A percentile compares a stretch with the other conserved stretches of the same genome.
phyloP scores from a whole-genome alignment of 2,113 vertebrate genomes.

The Ancistrus triradiatus region DNA sequence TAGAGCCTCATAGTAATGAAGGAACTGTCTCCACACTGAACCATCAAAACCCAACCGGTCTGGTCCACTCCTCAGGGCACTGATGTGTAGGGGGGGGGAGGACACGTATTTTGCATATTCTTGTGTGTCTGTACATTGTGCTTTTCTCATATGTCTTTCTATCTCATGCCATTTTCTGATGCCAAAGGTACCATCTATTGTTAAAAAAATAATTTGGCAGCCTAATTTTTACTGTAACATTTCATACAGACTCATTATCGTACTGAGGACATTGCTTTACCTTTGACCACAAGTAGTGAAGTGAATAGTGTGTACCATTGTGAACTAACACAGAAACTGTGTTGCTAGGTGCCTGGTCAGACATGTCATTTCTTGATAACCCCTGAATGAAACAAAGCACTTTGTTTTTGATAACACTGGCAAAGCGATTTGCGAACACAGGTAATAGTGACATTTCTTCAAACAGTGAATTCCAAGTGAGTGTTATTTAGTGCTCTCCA shows the following conservation, averaged over 20 bases:
- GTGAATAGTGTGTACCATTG: not conserved
- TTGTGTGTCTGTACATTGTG: constrained; percentile 8
- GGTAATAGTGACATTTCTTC: too few relatives aligned
- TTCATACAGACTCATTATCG: not conserved
- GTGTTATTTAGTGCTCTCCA: constrained; percentile 21
- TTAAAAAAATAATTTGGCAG: not conserved
- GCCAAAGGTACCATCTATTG: constrained; percentile 53
- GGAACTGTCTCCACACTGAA: not conserved
- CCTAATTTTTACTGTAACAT: constrained; percentile 8
- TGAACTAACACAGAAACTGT: constrained; percentile 2
- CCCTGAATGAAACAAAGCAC: too few relatives aligned
- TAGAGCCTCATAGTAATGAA: too few relatives aligned
- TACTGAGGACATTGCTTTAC: constrained; percentile 4
- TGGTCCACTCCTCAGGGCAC: constrained; percentile 10
- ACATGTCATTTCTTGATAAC: too few relatives aligned
- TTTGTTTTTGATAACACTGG: not conserved
- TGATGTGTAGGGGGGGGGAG: constrained; percentile 29
- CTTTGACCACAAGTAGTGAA: constrained; percentile 7
- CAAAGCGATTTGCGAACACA: too few relatives aligned
- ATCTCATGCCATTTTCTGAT: constrained; percentile 32
- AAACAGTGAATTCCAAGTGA: constrained; percentile 45
- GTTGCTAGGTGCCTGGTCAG: not conserved
- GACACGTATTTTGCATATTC: constrained; percentile 8
- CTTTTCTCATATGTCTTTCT: constrained; percentile 29
- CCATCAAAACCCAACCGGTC: constrained; percentile 47